Evolutionary conservation across 2,113 vertebrate species (phyloP).

Genomic region (Chaenogobius annularis): DNA sequence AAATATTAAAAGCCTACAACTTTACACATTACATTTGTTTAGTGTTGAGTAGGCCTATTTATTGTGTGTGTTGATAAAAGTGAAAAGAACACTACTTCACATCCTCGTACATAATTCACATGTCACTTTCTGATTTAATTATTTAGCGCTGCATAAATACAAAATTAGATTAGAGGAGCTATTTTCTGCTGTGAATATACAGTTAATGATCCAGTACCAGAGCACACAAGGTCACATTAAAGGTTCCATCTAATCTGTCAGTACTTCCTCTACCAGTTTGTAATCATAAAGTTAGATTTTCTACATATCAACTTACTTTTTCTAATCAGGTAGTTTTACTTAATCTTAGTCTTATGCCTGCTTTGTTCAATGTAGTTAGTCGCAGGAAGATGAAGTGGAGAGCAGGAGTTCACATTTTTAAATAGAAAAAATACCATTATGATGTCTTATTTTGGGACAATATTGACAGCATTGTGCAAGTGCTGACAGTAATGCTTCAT

Average conservation of each 20-base stretch:
- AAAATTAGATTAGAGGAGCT: conserved; percentile 20
- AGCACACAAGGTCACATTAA: conserved; percentile 20
- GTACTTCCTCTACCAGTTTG: background rate
- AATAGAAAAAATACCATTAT: too few species aligned
- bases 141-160: conserved; percentile 27
- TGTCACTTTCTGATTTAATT: conserved; percentile 16
- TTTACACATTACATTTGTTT: background rate
- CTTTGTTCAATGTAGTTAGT: background rate
- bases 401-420: too few species aligned
- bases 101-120: conserved; percentile 16
- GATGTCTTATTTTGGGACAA: too few species aligned
- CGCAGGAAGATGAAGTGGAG: background rate
- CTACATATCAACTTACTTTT: background rate
- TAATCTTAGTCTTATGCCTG: background rate
- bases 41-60: too few species aligned
- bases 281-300: background rate
- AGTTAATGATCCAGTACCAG: conserved; percentile 11
- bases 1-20: too few species aligned
- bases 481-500: background rate
- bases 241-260: background rate
- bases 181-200: conserved; percentile 17
- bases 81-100: background rate
- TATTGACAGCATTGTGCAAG: too few species aligned
- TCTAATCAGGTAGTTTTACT: background rate
- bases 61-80: too few species aligned